phyloP scores from a whole-genome alignment of 2,888 invertebrate species.

The Machimus rusticus region DNA sequence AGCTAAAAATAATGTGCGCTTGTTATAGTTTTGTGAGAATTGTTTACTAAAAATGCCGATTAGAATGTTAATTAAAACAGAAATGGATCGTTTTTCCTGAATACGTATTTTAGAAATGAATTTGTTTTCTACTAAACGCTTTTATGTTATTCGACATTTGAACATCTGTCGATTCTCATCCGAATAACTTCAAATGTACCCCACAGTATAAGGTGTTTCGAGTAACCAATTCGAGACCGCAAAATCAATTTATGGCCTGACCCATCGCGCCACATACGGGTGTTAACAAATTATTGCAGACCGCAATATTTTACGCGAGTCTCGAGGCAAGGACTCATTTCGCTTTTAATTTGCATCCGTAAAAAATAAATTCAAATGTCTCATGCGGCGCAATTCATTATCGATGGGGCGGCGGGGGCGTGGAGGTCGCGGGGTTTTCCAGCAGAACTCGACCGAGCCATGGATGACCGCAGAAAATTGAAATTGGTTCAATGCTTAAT shows the following conservation, averaged over 20 bases:
- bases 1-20: no score
- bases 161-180: neutral
- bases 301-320: neutral
- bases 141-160: neutral
- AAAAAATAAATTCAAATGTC: conserved; percentile 13
- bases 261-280: neutral
- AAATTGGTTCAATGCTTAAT: conserved; percentile 34
- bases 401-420: neutral
- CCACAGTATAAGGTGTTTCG: neutral
- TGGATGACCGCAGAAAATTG: conserved; percentile 24
- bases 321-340: neutral
- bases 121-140: neutral
- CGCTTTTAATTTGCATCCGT: neutral
- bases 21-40: no score
- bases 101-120: neutral
- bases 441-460: neutral
- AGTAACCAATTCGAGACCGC: neutral
- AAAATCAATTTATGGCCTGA: neutral
- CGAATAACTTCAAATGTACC: neutral
- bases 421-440: neutral
- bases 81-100: neutral
- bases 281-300: neutral
- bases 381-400: conserved; percentile 22
- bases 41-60: neutral
- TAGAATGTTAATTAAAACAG: no score